A percentile compares a stretch with the other conserved stretches of the same genome.
Evolutionary conservation across 1,140 invertebrate species (phyloP).

Genomic region (Glossosoma conforme): DNA sequence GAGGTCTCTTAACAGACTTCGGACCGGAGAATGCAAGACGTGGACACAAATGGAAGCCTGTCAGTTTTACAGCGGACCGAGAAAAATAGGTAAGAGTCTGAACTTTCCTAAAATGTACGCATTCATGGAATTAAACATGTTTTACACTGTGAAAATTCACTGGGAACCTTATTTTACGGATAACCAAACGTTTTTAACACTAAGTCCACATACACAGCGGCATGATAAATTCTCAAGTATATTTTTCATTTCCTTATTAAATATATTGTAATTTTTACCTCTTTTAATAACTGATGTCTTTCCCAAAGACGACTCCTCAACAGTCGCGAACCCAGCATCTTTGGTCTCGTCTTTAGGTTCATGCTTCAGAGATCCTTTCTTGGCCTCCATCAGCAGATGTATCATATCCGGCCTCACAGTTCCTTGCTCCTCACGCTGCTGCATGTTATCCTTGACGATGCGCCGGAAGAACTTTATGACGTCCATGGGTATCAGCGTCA

Average conservation of each 20-base stretch:
- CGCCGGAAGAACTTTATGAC: constrained; percentile 30
- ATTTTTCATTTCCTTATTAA: background rate
- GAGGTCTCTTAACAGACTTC: too few species aligned
- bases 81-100: too few species aligned
- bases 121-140: too few species aligned
- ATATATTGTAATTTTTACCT: constrained; percentile 9
- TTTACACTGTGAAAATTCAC: too few species aligned
- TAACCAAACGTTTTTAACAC: background rate
- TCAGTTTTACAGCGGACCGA: too few species aligned
- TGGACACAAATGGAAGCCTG: too few species aligned
- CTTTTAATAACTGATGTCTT: constrained; percentile 24
- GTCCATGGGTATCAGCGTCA: background rate
- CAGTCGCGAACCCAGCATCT: constrained; percentile 35
- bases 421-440: constrained; percentile 26
- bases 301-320: constrained; percentile 32
- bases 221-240: background rate
- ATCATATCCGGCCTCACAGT: constrained; percentile 36
- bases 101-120: too few species aligned
- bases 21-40: too few species aligned
- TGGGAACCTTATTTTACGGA: too few species aligned
- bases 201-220: background rate
- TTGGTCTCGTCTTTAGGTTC: constrained; percentile 27
- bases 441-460: constrained; percentile 32
- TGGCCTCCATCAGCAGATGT: constrained; percentile 37
- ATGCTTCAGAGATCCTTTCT: constrained; percentile 28